A percentile compares a stretch with the other conserved stretches of the same genome.
Evolutionary conservation across 2,888 invertebrate species (phyloP).

Genomic region (Dicycla oo): DNA sequence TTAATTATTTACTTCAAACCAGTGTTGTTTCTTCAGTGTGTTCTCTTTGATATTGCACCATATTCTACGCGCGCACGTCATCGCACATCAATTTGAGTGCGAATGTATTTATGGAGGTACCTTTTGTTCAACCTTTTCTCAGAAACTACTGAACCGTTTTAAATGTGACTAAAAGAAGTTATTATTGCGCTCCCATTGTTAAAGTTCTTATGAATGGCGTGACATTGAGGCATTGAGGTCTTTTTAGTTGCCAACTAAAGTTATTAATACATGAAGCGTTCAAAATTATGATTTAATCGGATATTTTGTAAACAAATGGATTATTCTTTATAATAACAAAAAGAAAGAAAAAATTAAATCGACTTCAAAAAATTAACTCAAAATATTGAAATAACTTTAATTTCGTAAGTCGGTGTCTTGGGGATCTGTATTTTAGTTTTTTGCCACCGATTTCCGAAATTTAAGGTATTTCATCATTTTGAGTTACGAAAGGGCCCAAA

Average conservation of each 20-base stretch:
- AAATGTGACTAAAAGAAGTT: constrained; percentile 31
- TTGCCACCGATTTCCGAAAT: no score
- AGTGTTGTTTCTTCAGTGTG: neutral
- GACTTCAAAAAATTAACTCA: no score
- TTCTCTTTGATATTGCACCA: neutral
- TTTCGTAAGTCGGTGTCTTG: no score
- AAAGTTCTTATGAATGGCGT: constrained; percentile 25
- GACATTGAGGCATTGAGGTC: constrained; percentile 46
- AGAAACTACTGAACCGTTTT: constrained; percentile 26
- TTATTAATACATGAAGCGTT: neutral
- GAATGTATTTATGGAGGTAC: neutral
- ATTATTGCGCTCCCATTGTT: constrained; percentile 33
- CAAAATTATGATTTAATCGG: neutral
- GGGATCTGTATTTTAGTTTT: no score
- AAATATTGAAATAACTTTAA: no score
- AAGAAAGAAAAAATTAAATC: no score
- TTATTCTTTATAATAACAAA: neutral
- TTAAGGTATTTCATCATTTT: no score
- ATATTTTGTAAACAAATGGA: neutral
- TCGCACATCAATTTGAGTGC: neutral
- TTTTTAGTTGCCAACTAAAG: constrained; percentile 11
- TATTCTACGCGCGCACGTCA: neutral
- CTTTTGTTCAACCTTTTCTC: constrained; percentile 30
- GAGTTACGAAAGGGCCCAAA: no score
- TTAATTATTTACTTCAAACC: neutral